These are phyloP conservation scores for Drosophila subsilvestris DNA, from an alignment of 2,888 invertebrate genomes.

Conservation along the genomic window DNA sequence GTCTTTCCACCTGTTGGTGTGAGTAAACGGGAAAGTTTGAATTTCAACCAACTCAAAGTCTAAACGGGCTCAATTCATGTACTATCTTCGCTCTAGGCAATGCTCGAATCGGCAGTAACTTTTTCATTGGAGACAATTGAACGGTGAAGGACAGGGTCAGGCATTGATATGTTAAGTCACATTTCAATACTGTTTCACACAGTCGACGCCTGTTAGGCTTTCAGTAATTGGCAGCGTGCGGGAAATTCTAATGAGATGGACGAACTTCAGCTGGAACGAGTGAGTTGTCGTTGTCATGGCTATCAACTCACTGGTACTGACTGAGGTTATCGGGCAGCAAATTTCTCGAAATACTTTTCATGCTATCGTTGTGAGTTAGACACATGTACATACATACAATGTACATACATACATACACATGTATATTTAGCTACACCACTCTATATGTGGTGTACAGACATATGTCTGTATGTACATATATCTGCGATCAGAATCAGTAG, in stretches of 20 bases:
- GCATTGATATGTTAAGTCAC: slow-evolving; percentile 27
- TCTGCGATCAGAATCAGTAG: too few relatives aligned
- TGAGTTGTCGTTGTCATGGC: slow-evolving; percentile 40
- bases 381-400: neutral
- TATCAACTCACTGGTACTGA: slow-evolving; percentile 12
- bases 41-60: slow-evolving; percentile 29
- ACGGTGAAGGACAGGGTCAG: slow-evolving; percentile 38
- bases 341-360: slow-evolving; percentile 35
- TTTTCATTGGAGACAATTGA: slow-evolving; percentile 22
- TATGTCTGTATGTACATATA: too few relatives aligned
- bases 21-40: slow-evolving; percentile 10
- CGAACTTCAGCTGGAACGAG: slow-evolving; percentile 39
- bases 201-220: slow-evolving; percentile 10
- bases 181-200: slow-evolving; percentile 22
- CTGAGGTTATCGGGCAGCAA: slow-evolving; percentile 52
- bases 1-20: slow-evolving; percentile 11
- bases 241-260: slow-evolving; percentile 60
- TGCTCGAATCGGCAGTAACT: slow-evolving; percentile 12
- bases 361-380: slow-evolving; percentile 21
- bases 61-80: slow-evolving; percentile 5
- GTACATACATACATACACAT: neutral
- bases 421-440: neutral
- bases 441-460: too few relatives aligned
- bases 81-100: slow-evolving; percentile 8
- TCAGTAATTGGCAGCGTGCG: slow-evolving; percentile 34